phyloP scores from a whole-genome alignment of 2,113 vertebrate species.

The Siniperca knerii region DNA sequence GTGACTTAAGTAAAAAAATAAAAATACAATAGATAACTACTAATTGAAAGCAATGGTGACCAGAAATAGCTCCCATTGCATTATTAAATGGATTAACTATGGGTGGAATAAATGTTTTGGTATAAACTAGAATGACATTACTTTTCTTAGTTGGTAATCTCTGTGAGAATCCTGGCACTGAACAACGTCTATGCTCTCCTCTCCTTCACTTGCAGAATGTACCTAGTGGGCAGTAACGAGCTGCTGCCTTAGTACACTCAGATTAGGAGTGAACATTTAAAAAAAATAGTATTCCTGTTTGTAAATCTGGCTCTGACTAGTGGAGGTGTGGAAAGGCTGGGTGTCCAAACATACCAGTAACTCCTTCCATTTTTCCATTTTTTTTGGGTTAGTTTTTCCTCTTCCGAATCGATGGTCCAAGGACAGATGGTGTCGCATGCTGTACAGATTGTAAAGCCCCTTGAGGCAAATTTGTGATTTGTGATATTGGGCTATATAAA shows the following conservation, averaged over 20 bases:
- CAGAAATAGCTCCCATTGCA: neutral
- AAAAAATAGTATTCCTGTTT: constrained; percentile 3
- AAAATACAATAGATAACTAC: neutral
- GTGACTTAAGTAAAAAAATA: neutral
- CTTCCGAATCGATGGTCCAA: too few relatives aligned
- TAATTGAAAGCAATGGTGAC: neutral
- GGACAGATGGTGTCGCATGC: too few relatives aligned
- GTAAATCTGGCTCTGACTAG: neutral
- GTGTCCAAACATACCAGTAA: neutral
- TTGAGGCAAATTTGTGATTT: too few relatives aligned
- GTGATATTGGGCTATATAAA: too few relatives aligned
- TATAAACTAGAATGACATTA: neutral
- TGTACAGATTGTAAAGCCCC: too few relatives aligned
- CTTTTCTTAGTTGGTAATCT: neutral
- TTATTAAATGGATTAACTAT: neutral
- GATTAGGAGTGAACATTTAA: neutral
- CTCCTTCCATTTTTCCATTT: too few relatives aligned
- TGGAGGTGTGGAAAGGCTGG: neutral
- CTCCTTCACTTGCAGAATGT: neutral
- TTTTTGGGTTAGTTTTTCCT: too few relatives aligned
- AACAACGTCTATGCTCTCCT: neutral
- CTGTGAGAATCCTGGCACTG: neutral
- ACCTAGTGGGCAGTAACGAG: neutral
- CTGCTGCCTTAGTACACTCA: constrained; percentile 5
- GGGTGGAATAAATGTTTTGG: neutral